Percentiles rank a stretch among this genome's conserved stretches.
These are phyloP conservation scores for Fissipunctia ypsillon DNA, from an alignment of 2,888 invertebrate genomes.

Conservation along the genomic window DNA sequence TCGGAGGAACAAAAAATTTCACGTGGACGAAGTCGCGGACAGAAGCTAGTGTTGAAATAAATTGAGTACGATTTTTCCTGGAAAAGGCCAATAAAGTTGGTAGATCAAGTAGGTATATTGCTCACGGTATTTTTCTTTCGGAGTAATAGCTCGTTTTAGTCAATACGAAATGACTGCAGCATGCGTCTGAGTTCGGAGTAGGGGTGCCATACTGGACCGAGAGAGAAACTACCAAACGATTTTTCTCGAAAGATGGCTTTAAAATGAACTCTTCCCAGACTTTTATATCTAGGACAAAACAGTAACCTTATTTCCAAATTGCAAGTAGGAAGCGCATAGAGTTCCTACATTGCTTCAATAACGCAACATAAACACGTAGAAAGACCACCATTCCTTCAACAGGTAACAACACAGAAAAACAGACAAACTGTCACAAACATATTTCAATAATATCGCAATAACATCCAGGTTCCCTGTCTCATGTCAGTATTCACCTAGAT, in stretches of 20 bases:
- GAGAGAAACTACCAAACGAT: slow-evolving; percentile 1
- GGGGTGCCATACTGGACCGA: not conserved
- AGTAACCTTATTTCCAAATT: not conserved
- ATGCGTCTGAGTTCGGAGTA: slow-evolving; percentile 22
- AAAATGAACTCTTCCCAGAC: not conserved
- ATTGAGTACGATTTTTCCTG: slow-evolving; percentile 32
- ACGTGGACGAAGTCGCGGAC: no score
- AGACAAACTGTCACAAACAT: no score
- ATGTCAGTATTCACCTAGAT: not conserved
- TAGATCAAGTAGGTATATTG: slow-evolving; percentile 34
- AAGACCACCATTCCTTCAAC: no score
- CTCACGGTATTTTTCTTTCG: slow-evolving; percentile 36
- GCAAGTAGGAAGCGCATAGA: no score
- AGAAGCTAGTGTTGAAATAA: slow-evolving; percentile 21
- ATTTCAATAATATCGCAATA: no score
- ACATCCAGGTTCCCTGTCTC: not conserved
- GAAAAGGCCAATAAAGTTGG: slow-evolving; percentile 45
- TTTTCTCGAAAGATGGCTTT: not conserved
- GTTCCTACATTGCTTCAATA: no score
- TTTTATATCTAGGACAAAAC: not conserved
- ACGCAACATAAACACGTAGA: no score
- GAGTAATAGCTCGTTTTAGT: slow-evolving; percentile 38
- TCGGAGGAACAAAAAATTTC: no score
- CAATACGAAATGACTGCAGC: slow-evolving; percentile 19
- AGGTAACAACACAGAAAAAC: no score